Evolutionary conservation across 2,888 invertebrate species (phyloP).

Genomic region (Lacanobia oleracea): DNA sequence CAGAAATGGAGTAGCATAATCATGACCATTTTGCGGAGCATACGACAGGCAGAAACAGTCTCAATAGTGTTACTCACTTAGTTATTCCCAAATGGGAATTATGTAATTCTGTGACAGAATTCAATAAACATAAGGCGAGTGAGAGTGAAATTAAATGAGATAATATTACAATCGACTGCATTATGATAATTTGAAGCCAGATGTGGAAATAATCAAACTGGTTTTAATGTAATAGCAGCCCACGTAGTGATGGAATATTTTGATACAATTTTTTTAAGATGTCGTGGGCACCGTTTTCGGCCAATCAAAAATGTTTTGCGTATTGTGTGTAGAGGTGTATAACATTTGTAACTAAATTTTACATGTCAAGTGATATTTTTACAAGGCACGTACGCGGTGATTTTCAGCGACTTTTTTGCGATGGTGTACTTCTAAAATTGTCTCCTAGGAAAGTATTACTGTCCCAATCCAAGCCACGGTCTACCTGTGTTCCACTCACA

Average conservation of each 20-base stretch:
- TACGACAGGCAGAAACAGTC: background rate
- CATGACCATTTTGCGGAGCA: background rate
- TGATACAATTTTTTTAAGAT: slow-evolving; percentile 14
- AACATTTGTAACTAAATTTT: no score
- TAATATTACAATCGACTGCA: slow-evolving; percentile 36
- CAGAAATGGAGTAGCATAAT: background rate
- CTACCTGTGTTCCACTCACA: no score
- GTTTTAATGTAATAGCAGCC: slow-evolving; percentile 45
- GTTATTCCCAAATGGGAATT: slow-evolving; percentile 1
- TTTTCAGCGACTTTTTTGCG: no score
- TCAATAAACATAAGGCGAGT: slow-evolving; percentile 10
- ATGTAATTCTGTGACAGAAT: slow-evolving; percentile 25
- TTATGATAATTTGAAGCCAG: slow-evolving; percentile 40
- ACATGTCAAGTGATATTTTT: no score
- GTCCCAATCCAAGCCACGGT: no score
- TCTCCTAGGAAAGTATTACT: no score
- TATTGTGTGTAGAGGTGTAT: background rate
- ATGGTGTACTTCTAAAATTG: no score
- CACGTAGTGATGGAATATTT: slow-evolving; percentile 24
- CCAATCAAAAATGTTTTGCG: slow-evolving; percentile 13
- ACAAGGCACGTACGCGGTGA: no score
- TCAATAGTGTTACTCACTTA: background rate
- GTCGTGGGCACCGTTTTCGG: background rate
- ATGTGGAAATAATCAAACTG: slow-evolving; percentile 37
- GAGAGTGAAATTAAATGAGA: slow-evolving; percentile 55